Evolutionary conservation across 2,113 vertebrate genomes (phyloP), one percentile per base, ranked within the genome.

Genomic region (Nematolebias whitei): DNA sequence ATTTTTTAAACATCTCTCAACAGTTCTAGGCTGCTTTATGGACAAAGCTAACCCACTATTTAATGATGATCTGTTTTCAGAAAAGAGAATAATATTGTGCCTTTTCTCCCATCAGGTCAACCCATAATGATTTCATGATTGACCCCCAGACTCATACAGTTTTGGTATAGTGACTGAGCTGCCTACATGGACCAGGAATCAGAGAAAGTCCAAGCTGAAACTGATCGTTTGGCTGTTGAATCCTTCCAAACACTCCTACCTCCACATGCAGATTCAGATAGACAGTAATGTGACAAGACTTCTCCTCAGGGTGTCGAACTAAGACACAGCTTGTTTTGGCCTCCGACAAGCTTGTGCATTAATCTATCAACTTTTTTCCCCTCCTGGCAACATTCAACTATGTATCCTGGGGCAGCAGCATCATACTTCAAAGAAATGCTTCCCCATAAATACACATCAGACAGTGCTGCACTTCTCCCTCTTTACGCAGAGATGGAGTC

Each of bases 261-360:
- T 38, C 64, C 54, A 26, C 24, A 59, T 65, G 63, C 50, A 62
- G 47, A 57, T 23, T 50, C 49, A 55, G 39, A 48, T 7, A 54
- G 24, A 71, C 49, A 55, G 16, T 16, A 40, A 50, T 49, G 16
- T 8, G n/a, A 43, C 29, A 16, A 35, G 32, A 48, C 45, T 41
- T 20, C 14, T 35, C 65, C 59, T 19, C 12, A 58, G 35, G 71
- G 48, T 2, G 49, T 60, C 40, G 58, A 52, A 76, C 61, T 40
- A 41, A 63, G 22, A 51, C 38, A 23, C 40, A 13, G 50, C 65
- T 63, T 50, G 63, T 82, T 81, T 69, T 67, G 52, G 38, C 66
- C 59, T 68, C 53, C 67, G 57, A 81, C 39, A 58, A 57, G 43
- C 73, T 60, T 76, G 51, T 69, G 29, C 79, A 55, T 83, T 71